Conservation (phyloP, 2,888 invertebrate species). For the Incurvaria masculella region DNA sequence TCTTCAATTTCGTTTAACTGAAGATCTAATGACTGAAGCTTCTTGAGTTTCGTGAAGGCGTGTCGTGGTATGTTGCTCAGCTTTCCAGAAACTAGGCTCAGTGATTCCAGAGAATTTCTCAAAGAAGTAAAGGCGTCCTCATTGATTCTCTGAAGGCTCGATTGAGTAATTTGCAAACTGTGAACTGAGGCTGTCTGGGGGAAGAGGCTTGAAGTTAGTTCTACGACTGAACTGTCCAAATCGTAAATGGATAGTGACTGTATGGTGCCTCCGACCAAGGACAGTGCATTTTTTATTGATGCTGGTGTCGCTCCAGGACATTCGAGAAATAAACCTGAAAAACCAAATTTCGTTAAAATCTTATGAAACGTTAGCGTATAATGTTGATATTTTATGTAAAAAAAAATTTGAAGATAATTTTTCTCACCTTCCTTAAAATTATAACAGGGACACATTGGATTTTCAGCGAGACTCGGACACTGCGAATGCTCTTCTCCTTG, state of each 20-base stretch:
- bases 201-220: slow-evolving; percentile 72
- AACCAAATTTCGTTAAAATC: too few species aligned
- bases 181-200: slow-evolving; percentile 66
- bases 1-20: slow-evolving; percentile 84
- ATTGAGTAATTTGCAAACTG: slow-evolving; percentile 76
- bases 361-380: too few species aligned
- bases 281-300: slow-evolving; percentile 70
- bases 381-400: slow-evolving; percentile 9
- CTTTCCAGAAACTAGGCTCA: slow-evolving; percentile 75
- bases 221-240: slow-evolving; percentile 75
- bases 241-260: slow-evolving; percentile 89
- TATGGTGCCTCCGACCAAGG: slow-evolving; percentile 65
- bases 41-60: slow-evolving; percentile 66
- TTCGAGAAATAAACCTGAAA: slow-evolving; percentile 77
- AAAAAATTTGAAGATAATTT: slow-evolving; percentile 5
- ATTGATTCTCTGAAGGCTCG: slow-evolving; percentile 65
- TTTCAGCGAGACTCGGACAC: slow-evolving; percentile 73
- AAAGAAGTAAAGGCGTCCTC: slow-evolving; percentile 67
- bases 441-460: slow-evolving; percentile 86
- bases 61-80: slow-evolving; percentile 73
- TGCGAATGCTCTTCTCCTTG: slow-evolving; percentile 54
- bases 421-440: slow-evolving; percentile 80
- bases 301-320: slow-evolving; percentile 79
- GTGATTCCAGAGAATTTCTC: slow-evolving; percentile 67
- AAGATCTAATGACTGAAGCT: slow-evolving; percentile 73